phyloP scores from a whole-genome alignment of 2,797 vertebrate species.

The Gambelia wislizenii region DNA sequence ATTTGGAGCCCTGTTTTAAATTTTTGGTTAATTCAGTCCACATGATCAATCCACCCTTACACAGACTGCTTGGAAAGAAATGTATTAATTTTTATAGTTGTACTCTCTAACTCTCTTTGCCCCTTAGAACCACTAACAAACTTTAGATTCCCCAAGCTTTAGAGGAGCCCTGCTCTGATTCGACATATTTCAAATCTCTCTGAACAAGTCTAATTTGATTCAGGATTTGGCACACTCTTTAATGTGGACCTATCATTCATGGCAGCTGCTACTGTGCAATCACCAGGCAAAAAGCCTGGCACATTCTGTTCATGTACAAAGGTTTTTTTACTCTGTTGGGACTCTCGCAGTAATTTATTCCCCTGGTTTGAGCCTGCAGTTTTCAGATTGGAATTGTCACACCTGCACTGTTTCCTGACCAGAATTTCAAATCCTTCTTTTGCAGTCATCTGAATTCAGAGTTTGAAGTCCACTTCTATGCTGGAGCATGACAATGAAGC shows the following conservation, averaged over 20 bases:
- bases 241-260: neutral
- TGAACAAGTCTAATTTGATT: neutral
- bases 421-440: conserved; percentile 11
- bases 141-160: neutral
- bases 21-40: no score
- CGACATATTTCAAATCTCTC: neutral
- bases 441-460: conserved; percentile 20
- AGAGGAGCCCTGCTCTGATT: neutral
- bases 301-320: neutral
- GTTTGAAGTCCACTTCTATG: neutral
- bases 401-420: conserved; percentile 9
- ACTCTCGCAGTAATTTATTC: neutral
- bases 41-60: neutral
- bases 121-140: neutral
- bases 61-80: neutral
- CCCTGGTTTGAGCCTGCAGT: conserved; percentile 10
- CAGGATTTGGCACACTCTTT: neutral
- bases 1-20: no score
- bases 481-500: neutral
- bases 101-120: neutral
- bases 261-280: neutral
- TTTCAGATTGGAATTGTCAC: conserved; percentile 15
- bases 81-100: neutral
- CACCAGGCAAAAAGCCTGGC: neutral
- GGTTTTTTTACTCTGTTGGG: neutral